Conservation (phyloP, 2,888 invertebrate genomes). For the Hetaerina titia region DNA sequence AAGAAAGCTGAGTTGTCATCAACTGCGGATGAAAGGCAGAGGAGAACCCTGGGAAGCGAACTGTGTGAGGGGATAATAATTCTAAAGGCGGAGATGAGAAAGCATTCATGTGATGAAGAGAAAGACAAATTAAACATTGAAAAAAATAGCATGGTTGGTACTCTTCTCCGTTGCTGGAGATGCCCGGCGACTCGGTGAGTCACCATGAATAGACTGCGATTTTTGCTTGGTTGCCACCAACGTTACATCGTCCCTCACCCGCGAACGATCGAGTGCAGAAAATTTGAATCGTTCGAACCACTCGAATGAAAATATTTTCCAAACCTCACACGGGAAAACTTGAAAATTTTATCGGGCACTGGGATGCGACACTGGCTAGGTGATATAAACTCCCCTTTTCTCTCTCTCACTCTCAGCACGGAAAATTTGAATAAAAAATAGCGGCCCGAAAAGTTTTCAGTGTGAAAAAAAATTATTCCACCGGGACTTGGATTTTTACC, state of each 20-base stretch:
- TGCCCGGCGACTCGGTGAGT: not conserved
- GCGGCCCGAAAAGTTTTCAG: not conserved
- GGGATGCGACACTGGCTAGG: not conserved
- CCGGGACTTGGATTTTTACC: slow-evolving; percentile 15
- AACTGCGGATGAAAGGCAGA: not conserved
- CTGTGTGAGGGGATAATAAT: slow-evolving; percentile 16
- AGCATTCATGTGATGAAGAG: slow-evolving; percentile 22
- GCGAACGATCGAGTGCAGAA: not conserved
- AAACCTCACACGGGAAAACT: not conserved
- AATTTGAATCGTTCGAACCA: not conserved
- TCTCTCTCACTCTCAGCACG: not conserved
- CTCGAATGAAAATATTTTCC: not conserved
- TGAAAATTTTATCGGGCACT: not conserved
- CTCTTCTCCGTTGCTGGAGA: not conserved
- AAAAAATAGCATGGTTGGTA: not conserved
- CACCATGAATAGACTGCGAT: not conserved
- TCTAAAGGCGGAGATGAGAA: slow-evolving; percentile 7
- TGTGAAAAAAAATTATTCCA: not conserved
- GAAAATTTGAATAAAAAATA: not conserved
- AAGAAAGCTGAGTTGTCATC: slow-evolving; percentile 30
- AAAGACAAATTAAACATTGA: not conserved
- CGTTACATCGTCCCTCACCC: not conserved
- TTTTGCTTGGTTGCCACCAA: not conserved
- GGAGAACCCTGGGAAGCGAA: slow-evolving; percentile 23
- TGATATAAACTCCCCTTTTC: not conserved